These are phyloP conservation scores for Puma concolor DNA, from an alignment of 2,113 vertebrate genomes.

Conservation along the genomic window DNA sequence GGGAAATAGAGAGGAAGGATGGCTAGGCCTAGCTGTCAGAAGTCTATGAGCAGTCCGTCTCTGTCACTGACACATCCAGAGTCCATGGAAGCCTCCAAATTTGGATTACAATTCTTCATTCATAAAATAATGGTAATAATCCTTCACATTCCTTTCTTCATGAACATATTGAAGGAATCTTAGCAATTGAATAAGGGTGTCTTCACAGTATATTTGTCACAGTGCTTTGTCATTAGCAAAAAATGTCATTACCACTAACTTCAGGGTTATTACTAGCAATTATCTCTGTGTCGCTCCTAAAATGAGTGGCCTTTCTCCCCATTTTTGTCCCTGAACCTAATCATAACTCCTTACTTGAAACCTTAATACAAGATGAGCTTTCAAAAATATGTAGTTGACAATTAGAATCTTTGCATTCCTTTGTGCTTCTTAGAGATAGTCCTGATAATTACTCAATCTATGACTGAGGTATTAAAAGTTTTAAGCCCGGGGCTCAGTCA, in stretches of 20 bases:
- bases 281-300: not conserved
- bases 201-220: not conserved
- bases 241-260: not conserved
- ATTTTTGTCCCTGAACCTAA: not conserved
- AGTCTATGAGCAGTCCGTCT: not conserved
- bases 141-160: not conserved
- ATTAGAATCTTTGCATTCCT: not conserved
- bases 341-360: not conserved
- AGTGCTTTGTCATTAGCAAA: not conserved
- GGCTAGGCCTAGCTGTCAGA: not conserved
- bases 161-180: not conserved
- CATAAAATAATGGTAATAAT: not conserved
- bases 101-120: not conserved
- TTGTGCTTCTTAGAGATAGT: not conserved
- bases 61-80: not conserved
- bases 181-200: not conserved
- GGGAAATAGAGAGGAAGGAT: not conserved
- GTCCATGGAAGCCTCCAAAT: not conserved
- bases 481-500: not conserved
- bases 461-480: not conserved
- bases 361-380: not conserved
- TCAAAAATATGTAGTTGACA: not conserved
- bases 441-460: not conserved
- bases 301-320: not conserved
- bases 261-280: not conserved